phyloP scores from a whole-genome alignment of 2,888 invertebrate species.

The Oxycera nigricornis region DNA sequence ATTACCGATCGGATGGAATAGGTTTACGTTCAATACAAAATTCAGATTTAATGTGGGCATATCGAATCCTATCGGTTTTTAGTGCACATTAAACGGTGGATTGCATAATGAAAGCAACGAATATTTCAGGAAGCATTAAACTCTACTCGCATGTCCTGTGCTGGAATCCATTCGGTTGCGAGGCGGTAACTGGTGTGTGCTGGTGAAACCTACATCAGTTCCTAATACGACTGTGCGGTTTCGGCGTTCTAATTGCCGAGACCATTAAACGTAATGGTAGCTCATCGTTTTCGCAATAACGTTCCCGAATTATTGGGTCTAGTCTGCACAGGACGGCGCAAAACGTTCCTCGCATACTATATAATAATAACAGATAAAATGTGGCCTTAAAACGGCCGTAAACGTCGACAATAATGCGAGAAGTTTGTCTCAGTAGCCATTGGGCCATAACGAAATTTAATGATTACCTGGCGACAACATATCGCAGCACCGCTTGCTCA shows the following conservation, averaged over 20 bases:
- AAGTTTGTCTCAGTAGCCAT: background rate
- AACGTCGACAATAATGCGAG: background rate
- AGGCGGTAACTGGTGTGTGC: background rate
- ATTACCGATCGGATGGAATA: too few species aligned
- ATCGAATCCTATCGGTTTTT: too few species aligned
- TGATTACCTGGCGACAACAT: background rate
- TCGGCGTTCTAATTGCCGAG: background rate
- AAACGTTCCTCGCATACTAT: background rate
- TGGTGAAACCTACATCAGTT: background rate
- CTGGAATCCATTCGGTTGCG: background rate
- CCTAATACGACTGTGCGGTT: background rate
- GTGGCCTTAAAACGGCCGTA: background rate
- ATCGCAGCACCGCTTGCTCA: background rate
- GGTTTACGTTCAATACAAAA: too few species aligned
- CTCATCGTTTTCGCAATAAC: conserved; percentile 3
- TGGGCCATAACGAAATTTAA: background rate
- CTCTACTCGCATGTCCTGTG: background rate
- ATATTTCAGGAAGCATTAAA: background rate
- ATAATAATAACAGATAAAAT: background rate
- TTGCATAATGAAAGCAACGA: too few species aligned
- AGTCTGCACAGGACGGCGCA: background rate
- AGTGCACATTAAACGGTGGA: background rate
- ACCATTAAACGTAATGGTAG: background rate
- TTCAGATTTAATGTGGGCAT: too few species aligned
- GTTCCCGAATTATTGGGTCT: background rate